Conservation (phyloP, 2,113 vertebrate species). For the Malurus elegans region DNA sequence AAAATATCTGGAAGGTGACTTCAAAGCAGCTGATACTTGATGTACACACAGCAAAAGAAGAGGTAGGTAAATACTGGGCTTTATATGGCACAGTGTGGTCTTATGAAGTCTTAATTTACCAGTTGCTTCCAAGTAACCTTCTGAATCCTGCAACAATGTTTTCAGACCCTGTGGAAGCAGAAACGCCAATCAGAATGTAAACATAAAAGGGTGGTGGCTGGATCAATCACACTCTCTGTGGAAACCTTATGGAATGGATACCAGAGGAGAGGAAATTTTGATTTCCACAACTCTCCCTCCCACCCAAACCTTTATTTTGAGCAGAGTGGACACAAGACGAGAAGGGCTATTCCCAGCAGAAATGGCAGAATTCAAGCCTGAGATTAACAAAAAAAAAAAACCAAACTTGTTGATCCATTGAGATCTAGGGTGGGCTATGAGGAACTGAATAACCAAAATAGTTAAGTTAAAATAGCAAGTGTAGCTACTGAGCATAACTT, state of each 20-base stretch:
- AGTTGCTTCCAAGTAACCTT: neutral
- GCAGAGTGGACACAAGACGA: neutral
- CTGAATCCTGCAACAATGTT: neutral
- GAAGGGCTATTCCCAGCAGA: neutral
- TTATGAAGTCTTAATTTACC: neutral
- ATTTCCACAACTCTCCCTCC: neutral
- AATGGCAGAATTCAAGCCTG: neutral
- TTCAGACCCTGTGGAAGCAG: neutral
- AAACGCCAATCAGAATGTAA: neutral
- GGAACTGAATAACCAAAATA: neutral
- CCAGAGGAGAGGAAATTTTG: neutral
- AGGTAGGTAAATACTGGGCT: neutral
- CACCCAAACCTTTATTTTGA: neutral
- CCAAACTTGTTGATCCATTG: neutral
- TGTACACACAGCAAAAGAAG: neutral
- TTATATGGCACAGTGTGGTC: neutral
- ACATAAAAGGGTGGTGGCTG: neutral
- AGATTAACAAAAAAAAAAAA: neutral
- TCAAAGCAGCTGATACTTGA: neutral
- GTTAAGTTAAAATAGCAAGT: too few relatives aligned
- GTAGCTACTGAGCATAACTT: neutral
- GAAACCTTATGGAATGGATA: neutral
- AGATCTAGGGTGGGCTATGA: neutral
- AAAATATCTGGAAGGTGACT: neutral
- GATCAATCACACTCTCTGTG: rapidly evolving